Conservation (phyloP, 2,888 invertebrate genomes). For the Corbicula japonica region DNA sequence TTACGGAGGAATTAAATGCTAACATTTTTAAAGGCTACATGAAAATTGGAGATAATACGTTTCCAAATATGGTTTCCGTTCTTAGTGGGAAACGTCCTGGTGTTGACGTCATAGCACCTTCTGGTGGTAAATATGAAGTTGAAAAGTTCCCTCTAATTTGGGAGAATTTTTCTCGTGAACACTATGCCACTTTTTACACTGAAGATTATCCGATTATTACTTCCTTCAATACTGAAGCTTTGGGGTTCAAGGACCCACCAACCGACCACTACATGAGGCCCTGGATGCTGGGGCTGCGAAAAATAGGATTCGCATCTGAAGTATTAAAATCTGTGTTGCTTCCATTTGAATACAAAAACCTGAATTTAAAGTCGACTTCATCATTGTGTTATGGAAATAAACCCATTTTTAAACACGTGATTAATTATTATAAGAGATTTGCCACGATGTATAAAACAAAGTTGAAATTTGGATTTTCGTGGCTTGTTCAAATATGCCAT, state of each 20-base stretch:
- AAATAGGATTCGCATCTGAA: conserved; percentile 53
- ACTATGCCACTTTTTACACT: conserved; percentile 66
- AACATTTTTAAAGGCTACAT: conserved; percentile 71
- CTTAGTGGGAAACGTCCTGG: conserved; percentile 69
- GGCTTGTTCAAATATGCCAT: conserved; percentile 95
- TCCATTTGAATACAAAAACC: conserved; percentile 65
- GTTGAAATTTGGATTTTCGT: conserved; percentile 94
- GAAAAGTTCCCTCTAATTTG: conserved; percentile 69
- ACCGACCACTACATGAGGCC: conserved; percentile 74
- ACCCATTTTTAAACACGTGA: conserved; percentile 88
- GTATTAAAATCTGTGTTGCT: conserved; percentile 59
- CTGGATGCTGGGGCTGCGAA: conserved; percentile 67
- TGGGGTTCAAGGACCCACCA: conserved; percentile 65
- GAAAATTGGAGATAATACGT: conserved; percentile 74
- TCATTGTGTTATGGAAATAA: conserved; percentile 90
- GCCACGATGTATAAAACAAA: conserved; percentile 89
- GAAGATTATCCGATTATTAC: conserved; percentile 70
- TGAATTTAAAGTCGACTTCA: conserved; percentile 61
- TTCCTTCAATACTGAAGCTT: conserved; percentile 63
- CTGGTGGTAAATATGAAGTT: conserved; percentile 38
- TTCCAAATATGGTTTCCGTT: conserved; percentile 70
- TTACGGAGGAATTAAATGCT: conserved; percentile 62
- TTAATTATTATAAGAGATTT: conserved; percentile 87
- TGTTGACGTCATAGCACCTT: conserved; percentile 58
- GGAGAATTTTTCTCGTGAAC: conserved; percentile 59